Evolutionary conservation across 2,113 vertebrate species (phyloP), one percentile per base, ranked within the genome.

Genomic region (Cranoglanis bouderius): DNA sequence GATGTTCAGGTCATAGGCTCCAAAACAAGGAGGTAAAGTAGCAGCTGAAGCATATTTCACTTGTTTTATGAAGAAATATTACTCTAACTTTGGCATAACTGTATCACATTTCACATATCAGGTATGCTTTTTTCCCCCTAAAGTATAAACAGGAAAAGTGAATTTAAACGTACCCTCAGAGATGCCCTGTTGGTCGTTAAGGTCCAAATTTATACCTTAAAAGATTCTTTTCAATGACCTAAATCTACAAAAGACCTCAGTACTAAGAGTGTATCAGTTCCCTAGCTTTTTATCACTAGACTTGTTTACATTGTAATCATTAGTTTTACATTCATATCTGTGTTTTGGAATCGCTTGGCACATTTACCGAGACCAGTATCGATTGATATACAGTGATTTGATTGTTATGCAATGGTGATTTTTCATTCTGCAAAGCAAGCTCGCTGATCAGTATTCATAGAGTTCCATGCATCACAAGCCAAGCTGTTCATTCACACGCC

Each of bases 391-490:
- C 19, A 35, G 13, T 88, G n/a, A 84, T 88, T 63, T 89, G 46
- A 81, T 89, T 89, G 40, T 67, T 32, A 70, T 46, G 46, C 59
- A 70, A 81, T 51, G 19, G 21, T 59, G 46, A 55, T 70, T 85
- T 81, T 89, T 70, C 61, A 81, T 89, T n/a, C 35, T 16, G 83
- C 32, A 82, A 85, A 63, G 82, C 53, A 49, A 63, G 55, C 24
- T 40, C 43, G 9, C 82, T 89, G 83, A 81, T 89, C 88, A 89
- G 83, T 85, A 89, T 89, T 85, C 72, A 89, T 55, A 75, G 32
- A 70, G 40, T 53, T 81, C 61, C 46, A 77, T 32, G 24, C 74
- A 85, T 84, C 74, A 81, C 18, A 55, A 55, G 59, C 67, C 88
- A 85, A 81, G 88, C 83, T 80, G 74, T 89, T 89, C 72, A 57